Evolutionary conservation across 2,888 invertebrate genomes (phyloP).

Genomic region (Achlya flavicornis): DNA sequence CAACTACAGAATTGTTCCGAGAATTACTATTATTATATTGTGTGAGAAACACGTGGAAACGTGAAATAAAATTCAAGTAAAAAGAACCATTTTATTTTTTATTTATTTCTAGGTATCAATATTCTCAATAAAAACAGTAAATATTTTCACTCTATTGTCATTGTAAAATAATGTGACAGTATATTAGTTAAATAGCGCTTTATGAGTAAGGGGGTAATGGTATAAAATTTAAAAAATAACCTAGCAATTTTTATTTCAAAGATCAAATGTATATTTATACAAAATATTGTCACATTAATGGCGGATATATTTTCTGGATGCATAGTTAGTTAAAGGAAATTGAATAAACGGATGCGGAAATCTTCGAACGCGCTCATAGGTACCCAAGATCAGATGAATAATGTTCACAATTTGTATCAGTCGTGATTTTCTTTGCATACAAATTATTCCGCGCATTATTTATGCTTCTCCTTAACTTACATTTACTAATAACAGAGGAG

Average conservation of each 20-base stretch:
- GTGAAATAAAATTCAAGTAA: neutral
- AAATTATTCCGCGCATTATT: neutral
- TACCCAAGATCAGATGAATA: neutral
- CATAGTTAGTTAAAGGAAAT: slow-evolving; percentile 7
- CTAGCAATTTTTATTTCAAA: too few species aligned
- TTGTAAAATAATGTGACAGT: too few species aligned
- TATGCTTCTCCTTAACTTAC: neutral
- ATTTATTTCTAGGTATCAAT: too few species aligned
- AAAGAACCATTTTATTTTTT: neutral
- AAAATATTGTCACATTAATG: neutral
- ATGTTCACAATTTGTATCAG: slow-evolving; percentile 10
- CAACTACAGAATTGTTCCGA: neutral
- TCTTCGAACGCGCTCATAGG: neutral
- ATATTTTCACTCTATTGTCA: too few species aligned
- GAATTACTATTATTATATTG: neutral
- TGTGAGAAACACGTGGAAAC: neutral
- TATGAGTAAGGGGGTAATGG: too few species aligned
- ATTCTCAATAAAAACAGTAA: too few species aligned
- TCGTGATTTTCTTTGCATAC: neutral
- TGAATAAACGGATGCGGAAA: neutral
- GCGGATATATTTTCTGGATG: neutral
- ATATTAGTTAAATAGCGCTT: too few species aligned
- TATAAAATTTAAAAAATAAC: neutral
- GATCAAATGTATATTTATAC: neutral
- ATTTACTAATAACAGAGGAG: slow-evolving; percentile 8